Evolutionary conservation across 2,113 vertebrate species (phyloP).

Genomic region (Illadopsis cleaveri): DNA sequence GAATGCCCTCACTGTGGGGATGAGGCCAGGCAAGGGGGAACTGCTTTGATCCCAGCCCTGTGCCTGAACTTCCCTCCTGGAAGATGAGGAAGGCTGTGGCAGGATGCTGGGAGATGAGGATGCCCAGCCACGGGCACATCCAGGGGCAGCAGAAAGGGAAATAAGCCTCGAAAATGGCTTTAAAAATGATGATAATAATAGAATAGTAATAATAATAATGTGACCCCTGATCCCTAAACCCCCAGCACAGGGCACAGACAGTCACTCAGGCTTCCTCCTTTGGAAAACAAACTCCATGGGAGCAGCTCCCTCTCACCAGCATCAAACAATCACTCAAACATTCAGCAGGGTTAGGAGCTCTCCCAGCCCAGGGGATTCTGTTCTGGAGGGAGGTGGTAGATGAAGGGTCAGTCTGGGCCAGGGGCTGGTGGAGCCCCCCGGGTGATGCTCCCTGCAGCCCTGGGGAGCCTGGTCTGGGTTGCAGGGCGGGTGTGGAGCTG

Average conservation of each 20-base stretch:
- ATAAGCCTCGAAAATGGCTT: neutral
- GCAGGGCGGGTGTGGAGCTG: neutral
- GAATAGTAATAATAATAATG: neutral
- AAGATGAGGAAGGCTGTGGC: neutral
- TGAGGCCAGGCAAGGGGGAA: neutral
- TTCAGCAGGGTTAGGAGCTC: neutral
- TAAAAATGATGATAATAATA: neutral
- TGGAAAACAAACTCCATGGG: neutral
- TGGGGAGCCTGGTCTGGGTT: neutral
- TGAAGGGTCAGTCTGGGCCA: neutral
- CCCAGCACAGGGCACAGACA: fast-evolving
- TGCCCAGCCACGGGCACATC: fast-evolving
- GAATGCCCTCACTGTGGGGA: fast-evolving
- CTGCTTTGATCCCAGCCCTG: neutral
- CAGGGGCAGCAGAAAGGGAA: neutral
- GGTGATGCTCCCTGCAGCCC: neutral
- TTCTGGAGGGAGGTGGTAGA: neutral
- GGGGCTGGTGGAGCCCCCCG: fast-evolving
- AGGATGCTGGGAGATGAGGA: neutral
- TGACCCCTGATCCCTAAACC: fast-evolving
- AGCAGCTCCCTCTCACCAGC: neutral
- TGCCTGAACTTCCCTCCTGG: neutral
- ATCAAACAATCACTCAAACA: neutral
- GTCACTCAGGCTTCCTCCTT: neutral
- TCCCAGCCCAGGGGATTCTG: neutral